Evolutionary conservation across 2,888 invertebrate species (phyloP).

Genomic region (Cotesia congregata): DNA sequence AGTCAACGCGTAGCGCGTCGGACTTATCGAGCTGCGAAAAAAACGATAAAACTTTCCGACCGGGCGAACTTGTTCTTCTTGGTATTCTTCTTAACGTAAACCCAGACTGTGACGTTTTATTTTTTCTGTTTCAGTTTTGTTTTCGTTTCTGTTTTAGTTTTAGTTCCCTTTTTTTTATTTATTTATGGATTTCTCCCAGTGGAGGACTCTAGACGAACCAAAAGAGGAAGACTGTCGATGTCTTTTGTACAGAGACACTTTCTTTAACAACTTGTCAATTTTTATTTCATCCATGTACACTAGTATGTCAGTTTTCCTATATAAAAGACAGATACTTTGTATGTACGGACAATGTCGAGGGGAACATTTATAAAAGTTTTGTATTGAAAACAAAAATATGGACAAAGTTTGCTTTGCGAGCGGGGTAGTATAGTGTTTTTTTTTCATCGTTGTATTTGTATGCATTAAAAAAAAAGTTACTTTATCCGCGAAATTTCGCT

Average conservation of each 20-base stretch:
- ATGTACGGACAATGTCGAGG: background rate
- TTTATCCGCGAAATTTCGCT: too few relatives aligned
- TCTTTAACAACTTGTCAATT: constrained; percentile 28
- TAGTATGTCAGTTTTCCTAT: background rate
- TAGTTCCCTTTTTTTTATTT: background rate
- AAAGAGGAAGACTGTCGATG: constrained; percentile 9
- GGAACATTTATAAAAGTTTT: background rate
- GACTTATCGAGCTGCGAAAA: constrained; percentile 42
- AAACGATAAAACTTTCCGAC: constrained; percentile 50
- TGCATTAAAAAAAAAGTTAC: too few relatives aligned
- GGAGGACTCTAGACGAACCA: background rate
- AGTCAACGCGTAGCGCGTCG: constrained; percentile 20
- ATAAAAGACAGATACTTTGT: background rate
- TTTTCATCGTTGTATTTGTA: background rate
- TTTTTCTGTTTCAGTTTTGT: background rate
- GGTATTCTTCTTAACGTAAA: constrained; percentile 29
- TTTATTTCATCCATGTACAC: constrained; percentile 1
- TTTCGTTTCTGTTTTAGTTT: constrained; percentile 21
- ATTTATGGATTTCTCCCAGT: constrained; percentile 6
- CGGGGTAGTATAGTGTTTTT: background rate
- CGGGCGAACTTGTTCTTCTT: constrained; percentile 42
- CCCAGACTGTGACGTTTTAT: constrained; percentile 34
- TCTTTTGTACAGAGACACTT: constrained; percentile 18
- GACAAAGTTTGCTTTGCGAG: background rate
- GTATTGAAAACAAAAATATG: constrained; percentile 1